Evolutionary conservation across 2,888 invertebrate genomes (phyloP), one percentile per base, ranked within the genome.

Genomic region (Folsomia manolachei): DNA sequence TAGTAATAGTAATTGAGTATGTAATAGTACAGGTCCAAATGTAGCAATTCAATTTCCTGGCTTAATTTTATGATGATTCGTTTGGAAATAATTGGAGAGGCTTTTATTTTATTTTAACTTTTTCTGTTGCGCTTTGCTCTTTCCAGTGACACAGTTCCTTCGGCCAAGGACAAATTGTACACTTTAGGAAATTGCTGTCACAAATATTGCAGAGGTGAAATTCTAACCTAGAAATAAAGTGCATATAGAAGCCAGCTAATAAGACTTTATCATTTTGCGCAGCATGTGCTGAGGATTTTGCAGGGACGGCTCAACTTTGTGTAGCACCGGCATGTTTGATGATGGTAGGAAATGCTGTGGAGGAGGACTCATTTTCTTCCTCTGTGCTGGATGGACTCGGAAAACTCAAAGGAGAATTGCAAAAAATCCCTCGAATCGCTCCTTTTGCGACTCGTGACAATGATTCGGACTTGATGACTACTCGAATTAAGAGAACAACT

Each of bases 131-230:
- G 18, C 51, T 56, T 56, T 7, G 56, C 56, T 67, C 1, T 19
- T 53, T 67, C 7, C 52, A 63, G 69, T 68, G 65, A 64, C 1
- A 14, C 19, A 24, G 52, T 63, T 27, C 66, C 27, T 26, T 4
- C n/a, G 18, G 25, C 60, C 71, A 2, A 67, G 27, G 23, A 67
- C 14, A 39, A 24, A 14, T 21, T 72, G 4, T 68, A 27, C 21
- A 51, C 51, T 14, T 39, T 72, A 4, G 51, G 39, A 2, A n/a
- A 53, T 23, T 75, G 75, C 39, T 39, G 62, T 14, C 73, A 73
- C 60, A 73, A 71, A 61, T 73, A 71, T 60, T 73, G 73, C 27
- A 56, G 18, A 19, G 53, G n/a, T 1, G n/a, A n/a, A n/a, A n/a
- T n/a, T n/a, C n/a, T n/a, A n/a, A n/a, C n/a, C n/a, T n/a, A n/a